phyloP scores from a whole-genome alignment of 2,797 vertebrate genomes.

The Champsocephalus gunnari region DNA sequence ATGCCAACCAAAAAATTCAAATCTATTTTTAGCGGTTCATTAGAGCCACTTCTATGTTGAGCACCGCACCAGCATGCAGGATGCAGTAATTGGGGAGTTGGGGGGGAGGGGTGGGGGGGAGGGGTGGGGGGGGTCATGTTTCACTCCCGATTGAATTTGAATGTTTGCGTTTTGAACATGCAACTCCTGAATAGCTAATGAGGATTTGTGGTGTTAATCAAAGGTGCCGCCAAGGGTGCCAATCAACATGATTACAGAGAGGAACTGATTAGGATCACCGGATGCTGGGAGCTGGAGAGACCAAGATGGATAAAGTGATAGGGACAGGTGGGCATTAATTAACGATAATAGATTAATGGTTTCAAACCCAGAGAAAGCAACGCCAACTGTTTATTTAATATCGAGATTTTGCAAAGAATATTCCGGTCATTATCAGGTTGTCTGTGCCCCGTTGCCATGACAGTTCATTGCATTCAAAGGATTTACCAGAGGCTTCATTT shows the following conservation, averaged over 20 bases:
- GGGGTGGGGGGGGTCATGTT: constrained; percentile 14
- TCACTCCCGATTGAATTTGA: constrained; percentile 43
- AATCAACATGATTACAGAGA: constrained; percentile 64
- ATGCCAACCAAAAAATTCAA: constrained; percentile 36
- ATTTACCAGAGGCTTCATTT: neutral
- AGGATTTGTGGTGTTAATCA: constrained; percentile 60
- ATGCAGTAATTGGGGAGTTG: constrained; percentile 42
- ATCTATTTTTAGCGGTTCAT: constrained; percentile 66
- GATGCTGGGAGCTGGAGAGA: constrained; percentile 37
- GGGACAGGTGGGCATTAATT: neutral
- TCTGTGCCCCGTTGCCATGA: neutral
- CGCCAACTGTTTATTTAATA: neutral
- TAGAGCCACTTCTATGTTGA: constrained; percentile 40
- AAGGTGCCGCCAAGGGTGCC: constrained; percentile 43
- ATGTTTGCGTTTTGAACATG: constrained; percentile 38
- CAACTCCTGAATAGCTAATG: constrained; percentile 51
- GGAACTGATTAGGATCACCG: constrained; percentile 27
- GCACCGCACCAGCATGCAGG: constrained; percentile 30
- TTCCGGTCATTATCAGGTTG: neutral
- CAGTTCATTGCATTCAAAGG: neutral
- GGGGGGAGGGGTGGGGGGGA: neutral
- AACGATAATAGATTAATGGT: neutral
- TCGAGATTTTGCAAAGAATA: neutral
- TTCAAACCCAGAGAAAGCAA: no score
- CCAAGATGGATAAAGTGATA: neutral